phyloP scores from a whole-genome alignment of 2,888 invertebrate species.

The Drosophila leonis region DNA sequence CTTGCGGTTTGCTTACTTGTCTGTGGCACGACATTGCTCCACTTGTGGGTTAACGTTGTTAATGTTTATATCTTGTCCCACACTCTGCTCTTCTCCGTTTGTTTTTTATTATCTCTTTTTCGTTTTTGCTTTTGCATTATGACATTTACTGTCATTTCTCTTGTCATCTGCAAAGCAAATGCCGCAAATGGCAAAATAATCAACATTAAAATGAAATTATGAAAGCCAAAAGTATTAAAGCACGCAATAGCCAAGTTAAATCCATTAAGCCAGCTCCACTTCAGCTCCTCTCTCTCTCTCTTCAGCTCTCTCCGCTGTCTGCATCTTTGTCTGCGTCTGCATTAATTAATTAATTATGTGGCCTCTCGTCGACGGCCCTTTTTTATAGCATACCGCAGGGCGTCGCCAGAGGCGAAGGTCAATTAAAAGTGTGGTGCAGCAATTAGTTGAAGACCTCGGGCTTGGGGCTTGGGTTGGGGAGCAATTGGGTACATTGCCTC shows the following conservation, averaged over 20 bases:
- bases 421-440: constrained; percentile 70
- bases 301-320: constrained; percentile 3
- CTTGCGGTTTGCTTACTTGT: constrained; percentile 65
- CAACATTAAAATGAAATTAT: constrained; percentile 63
- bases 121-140: constrained; percentile 35
- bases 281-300: constrained; percentile 6
- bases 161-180: constrained; percentile 56
- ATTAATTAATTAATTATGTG: constrained; percentile 21
- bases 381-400: constrained; percentile 44
- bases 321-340: constrained; percentile 12
- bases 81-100: not conserved
- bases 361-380: constrained; percentile 23
- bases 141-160: constrained; percentile 64
- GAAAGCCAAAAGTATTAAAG: constrained; percentile 51
- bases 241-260: constrained; percentile 74
- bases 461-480: not conserved
- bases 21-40: constrained; percentile 76
- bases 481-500: constrained; percentile 3
- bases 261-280: constrained; percentile 63
- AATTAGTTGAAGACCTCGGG: constrained; percentile 50
- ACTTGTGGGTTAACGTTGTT: constrained; percentile 60
- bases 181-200: constrained; percentile 62
- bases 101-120: constrained; percentile 3
- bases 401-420: constrained; percentile 64
- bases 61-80: constrained; percentile 39